Base-by-base conservation (phyloP, 2,888 invertebrate genomes). In the Slavum lentiscoides region DNA sequence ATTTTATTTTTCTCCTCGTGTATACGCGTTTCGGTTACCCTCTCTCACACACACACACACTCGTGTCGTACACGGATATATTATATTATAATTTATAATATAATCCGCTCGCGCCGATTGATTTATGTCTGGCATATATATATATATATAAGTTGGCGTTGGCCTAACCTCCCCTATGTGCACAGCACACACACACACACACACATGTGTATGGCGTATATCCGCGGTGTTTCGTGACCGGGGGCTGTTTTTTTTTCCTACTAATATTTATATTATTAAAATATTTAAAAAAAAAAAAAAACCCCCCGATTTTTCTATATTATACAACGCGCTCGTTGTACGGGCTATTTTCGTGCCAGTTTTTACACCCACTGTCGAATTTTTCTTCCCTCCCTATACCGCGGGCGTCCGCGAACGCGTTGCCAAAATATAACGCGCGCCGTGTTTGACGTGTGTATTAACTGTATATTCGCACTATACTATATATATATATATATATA, bases 361-460 rank as follows among this genome's bases (percentile, higher is more conserved):
- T 74, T 74, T 66, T 74, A 74, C 74, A 74, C 74, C 74, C 74
- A 74, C 74, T 21, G 74, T 74, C 64, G 74, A 74, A 74, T 66
- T 73, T 62, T 62, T 62, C 21, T 49, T 62, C 62, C 15, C 59
- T n/a, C 19, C 23, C 37, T 55, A 19, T 9, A 4, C n/a, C 43
- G 43, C 43, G 43, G 4, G 43, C 37, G 55, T 64, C 8, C 9
- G 62, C 30, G 55, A 66, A 37, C 4, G 39, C 74, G 64, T 66
- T 74, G 74, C 74, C 74, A 74, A 74, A 74, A 74, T 55, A 58
- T 19, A n/a, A 58, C 43, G 43, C 43, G 43, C 43, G 43, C 7
- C 43, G 43, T 43, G 43, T 43, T 43, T 30, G 30, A 30, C 30
- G 30, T 30, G 30, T 30, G 30, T n/a, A n/a, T n/a, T n/a, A n/a